Evolutionary conservation across 2,113 vertebrate species (phyloP).

Genomic region (Caranx ignobilis): DNA sequence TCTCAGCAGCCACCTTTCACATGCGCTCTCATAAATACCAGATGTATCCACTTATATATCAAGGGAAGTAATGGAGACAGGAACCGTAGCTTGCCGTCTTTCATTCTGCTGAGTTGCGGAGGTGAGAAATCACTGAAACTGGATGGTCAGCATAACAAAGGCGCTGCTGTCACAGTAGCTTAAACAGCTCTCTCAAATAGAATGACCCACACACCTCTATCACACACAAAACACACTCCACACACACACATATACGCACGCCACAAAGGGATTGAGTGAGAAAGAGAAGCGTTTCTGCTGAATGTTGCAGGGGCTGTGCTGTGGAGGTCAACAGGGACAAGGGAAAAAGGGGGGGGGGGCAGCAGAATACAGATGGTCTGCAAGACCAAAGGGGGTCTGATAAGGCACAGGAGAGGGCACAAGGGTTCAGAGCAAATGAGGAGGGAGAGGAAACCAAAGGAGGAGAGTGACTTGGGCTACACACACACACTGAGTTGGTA

Average conservation of each 20-base stretch:
- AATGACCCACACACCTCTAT: slow-evolving; percentile 63
- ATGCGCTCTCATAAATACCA: slow-evolving; percentile 56
- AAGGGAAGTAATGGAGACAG: slow-evolving; percentile 67
- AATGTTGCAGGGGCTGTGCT: slow-evolving; percentile 44
- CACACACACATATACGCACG: slow-evolving; percentile 16
- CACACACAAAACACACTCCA: slow-evolving; percentile 31
- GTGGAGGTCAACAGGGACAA: slow-evolving; percentile 62
- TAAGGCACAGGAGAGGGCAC: slow-evolving; percentile 62
- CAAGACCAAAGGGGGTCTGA: slow-evolving; percentile 69
- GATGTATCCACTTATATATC: slow-evolving; percentile 66
- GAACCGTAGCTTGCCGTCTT: slow-evolving; percentile 54
- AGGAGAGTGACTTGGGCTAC: slow-evolving; percentile 35
- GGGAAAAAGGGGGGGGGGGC: slow-evolving; percentile 7
- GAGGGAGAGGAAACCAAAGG: slow-evolving; percentile 25
- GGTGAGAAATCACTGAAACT: slow-evolving; percentile 72
- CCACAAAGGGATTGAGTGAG: slow-evolving; percentile 48
- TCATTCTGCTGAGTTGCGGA: slow-evolving; percentile 75
- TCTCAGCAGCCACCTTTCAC: slow-evolving; percentile 19
- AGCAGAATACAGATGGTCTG: slow-evolving; percentile 65
- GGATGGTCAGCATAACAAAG: slow-evolving; percentile 75
- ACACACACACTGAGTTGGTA: slow-evolving; percentile 56
- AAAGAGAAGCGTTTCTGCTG: slow-evolving; percentile 63
- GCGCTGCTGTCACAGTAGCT: slow-evolving; percentile 63
- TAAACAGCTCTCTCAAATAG: slow-evolving; percentile 73
- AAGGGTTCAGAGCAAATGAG: slow-evolving; percentile 45